Conservation (phyloP, 2,888 invertebrate genomes). For the Drosophila lacicola region DNA sequence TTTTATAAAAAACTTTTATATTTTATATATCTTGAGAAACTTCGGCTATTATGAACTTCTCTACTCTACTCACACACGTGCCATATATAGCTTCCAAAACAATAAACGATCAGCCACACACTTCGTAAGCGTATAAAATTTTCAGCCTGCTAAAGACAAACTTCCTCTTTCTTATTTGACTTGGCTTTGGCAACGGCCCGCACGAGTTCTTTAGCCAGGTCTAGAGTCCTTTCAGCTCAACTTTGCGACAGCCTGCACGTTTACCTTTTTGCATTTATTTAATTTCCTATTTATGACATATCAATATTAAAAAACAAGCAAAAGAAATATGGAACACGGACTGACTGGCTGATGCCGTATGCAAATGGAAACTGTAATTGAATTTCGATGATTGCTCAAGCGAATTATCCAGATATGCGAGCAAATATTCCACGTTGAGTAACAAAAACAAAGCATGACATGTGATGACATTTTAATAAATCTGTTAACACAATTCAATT, state of each 20-base stretch:
- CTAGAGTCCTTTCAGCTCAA: not conserved
- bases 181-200: constrained; percentile 4
- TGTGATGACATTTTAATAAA: not conserved
- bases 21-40: too few species aligned
- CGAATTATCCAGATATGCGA: constrained; percentile 12
- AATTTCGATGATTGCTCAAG: constrained; percentile 36
- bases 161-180: not conserved
- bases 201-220: not conserved
- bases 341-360: constrained; percentile 9
- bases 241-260: not conserved
- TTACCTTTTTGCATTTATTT: constrained; percentile 49
- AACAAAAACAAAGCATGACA: constrained; percentile 5
- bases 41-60: too few species aligned
- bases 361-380: constrained; percentile 43
- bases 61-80: too few species aligned
- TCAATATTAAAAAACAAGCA: constrained; percentile 10
- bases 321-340: not conserved
- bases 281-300: constrained; percentile 57
- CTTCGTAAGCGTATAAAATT: too few species aligned
- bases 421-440: not conserved
- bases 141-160: too few species aligned
- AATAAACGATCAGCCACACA: too few species aligned
- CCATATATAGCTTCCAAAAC: too few species aligned
- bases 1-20: too few species aligned
- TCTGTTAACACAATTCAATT: constrained; percentile 4